Percentiles rank a stretch among this genome's conserved stretches.
phyloP scores from a whole-genome alignment of 2,797 vertebrate genomes.

The Acrossocheilus wenchowensis region DNA sequence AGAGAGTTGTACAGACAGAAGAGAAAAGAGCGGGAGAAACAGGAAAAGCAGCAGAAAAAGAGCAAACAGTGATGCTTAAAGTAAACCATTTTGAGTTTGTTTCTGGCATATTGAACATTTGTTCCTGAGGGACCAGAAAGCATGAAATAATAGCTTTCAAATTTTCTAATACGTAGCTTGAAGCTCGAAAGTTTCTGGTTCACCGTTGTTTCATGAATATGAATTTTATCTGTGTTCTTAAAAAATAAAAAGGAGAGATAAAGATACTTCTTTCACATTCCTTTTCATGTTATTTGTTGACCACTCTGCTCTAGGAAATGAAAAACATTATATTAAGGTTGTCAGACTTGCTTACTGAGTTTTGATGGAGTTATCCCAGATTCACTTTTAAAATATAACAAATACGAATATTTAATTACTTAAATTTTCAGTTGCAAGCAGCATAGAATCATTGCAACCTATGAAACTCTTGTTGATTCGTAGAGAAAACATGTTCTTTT shows the following conservation, averaged over 20 bases:
- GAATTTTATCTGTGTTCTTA: neutral
- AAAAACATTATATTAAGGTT: neutral
- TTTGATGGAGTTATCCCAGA: neutral
- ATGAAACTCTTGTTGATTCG: neutral
- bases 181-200: neutral
- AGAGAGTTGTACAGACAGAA: conserved; percentile 81
- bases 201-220: neutral
- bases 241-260: neutral
- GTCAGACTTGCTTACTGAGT: neutral
- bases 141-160: neutral
- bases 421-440: neutral
- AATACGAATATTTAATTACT: neutral
- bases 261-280: neutral
- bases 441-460: neutral
- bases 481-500: neutral
- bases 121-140: neutral
- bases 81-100: neutral
- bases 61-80: conserved; percentile 58
- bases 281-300: neutral
- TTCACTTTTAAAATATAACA: neutral
- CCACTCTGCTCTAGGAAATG: neutral
- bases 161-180: neutral
- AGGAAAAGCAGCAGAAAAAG: conserved; percentile 62
- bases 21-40: conserved; percentile 70
- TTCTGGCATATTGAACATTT: neutral